Conservation (phyloP, 2,888 invertebrate genomes). For the Tiphia femorata region DNA sequence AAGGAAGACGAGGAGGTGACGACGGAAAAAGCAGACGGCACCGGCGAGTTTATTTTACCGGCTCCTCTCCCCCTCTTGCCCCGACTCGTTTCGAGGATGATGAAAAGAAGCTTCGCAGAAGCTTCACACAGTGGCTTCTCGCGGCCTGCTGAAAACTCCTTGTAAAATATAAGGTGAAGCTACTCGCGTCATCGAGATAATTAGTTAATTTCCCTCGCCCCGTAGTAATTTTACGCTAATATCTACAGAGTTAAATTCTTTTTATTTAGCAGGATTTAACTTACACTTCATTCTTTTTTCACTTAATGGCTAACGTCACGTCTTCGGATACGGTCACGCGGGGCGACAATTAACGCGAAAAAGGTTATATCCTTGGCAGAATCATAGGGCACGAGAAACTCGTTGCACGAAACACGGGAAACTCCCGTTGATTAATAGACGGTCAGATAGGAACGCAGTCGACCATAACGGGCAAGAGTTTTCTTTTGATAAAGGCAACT, state of each 20-base stretch:
- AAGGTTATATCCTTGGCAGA: constrained; percentile 13
- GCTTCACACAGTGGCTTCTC: no score
- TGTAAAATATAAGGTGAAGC: neutral
- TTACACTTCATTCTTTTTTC: no score
- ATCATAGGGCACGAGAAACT: constrained; percentile 11
- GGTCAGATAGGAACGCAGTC: constrained; percentile 37
- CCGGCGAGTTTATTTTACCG: constrained; percentile 10
- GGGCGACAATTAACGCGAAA: constrained; percentile 14
- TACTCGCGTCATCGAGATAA: neutral
- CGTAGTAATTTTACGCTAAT: no score
- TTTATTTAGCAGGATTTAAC: no score
- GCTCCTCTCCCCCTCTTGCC: neutral
- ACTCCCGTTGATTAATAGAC: constrained; percentile 35
- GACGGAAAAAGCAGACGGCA: constrained; percentile 10
- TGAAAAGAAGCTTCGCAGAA: neutral
- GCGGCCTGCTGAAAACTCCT: no score
- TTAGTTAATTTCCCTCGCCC: no score
- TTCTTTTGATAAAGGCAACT: constrained; percentile 38
- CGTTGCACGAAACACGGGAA: constrained; percentile 11
- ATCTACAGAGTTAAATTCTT: no score
- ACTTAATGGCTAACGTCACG: no score
- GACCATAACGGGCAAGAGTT: constrained; percentile 34
- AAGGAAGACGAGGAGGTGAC: constrained; percentile 11
- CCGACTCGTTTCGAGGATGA: neutral
- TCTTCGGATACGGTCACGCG: no score